Conservation (phyloP, 2,113 vertebrate genomes). For the Arenaria interpres region DNA sequence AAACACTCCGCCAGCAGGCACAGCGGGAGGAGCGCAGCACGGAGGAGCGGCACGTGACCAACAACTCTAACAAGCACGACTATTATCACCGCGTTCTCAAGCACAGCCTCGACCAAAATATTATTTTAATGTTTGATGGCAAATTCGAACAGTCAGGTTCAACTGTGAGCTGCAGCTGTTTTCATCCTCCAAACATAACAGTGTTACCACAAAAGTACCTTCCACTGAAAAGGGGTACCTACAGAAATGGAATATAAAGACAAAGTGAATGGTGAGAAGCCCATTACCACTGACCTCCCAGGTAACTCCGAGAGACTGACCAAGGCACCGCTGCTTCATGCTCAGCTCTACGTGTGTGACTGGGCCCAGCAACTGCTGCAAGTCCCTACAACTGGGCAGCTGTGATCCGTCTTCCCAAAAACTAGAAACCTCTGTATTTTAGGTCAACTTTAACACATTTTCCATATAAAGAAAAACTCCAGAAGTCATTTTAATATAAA, state of each 20-base stretch:
- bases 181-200: neutral
- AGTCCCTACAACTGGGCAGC: neutral
- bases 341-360: neutral
- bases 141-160: neutral
- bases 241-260: neutral
- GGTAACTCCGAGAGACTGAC: neutral
- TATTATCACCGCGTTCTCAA: neutral
- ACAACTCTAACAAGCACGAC: neutral
- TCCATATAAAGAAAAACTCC: neutral
- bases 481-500: slow-evolving; percentile 83
- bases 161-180: neutral
- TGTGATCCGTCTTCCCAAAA: accelerated
- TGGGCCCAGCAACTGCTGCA: neutral
- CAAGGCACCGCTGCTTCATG: neutral
- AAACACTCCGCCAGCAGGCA: neutral
- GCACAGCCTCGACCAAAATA: neutral
- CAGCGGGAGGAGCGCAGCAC: accelerated
- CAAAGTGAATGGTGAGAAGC: neutral
- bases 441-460: neutral
- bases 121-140: neutral
- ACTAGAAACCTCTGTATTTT: neutral
- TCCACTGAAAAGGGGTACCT: neutral
- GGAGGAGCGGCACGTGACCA: accelerated
- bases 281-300: neutral
- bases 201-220: neutral